Conservation (phyloP, 2,797 vertebrate genomes). For the Danio albolineatus region DNA sequence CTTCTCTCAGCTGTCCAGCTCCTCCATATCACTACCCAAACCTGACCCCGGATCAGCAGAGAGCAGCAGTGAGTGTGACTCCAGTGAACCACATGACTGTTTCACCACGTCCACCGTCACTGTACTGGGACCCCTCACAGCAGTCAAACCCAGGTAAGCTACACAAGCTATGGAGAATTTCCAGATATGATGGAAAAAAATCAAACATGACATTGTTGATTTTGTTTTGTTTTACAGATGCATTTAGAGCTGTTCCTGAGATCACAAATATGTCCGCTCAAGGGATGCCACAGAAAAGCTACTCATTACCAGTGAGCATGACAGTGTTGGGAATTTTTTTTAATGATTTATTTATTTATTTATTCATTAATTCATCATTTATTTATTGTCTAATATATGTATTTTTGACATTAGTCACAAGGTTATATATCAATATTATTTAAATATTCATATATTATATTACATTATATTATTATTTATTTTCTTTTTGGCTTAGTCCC, state of each 20-base stretch:
- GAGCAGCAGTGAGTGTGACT: not conserved
- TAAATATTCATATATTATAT: too few relatives aligned
- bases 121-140: constrained; percentile 17
- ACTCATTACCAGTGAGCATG: constrained; percentile 65
- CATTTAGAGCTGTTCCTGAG: constrained; percentile 60
- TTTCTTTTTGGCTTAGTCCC: too few relatives aligned
- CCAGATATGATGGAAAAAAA: not conserved
- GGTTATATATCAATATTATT: too few relatives aligned
- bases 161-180: not conserved
- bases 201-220: constrained; percentile 13
- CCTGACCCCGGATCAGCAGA: not conserved
- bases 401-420: not conserved
- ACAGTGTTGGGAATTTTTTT: not conserved
- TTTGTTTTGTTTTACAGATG: constrained; percentile 60
- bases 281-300: constrained; percentile 48
- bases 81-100: not conserved
- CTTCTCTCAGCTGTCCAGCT: constrained; percentile 1
- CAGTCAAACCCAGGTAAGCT: constrained; percentile 10
- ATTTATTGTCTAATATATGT: not conserved
- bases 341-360: not conserved
- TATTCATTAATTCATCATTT: not conserved
- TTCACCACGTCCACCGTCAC: constrained; percentile 11
- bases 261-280: constrained; percentile 16
- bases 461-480: too few relatives aligned
- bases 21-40: not conserved